These are phyloP conservation scores for Eretmocerus hayati DNA, from an alignment of 2,888 invertebrate genomes.

Conservation along the genomic window DNA sequence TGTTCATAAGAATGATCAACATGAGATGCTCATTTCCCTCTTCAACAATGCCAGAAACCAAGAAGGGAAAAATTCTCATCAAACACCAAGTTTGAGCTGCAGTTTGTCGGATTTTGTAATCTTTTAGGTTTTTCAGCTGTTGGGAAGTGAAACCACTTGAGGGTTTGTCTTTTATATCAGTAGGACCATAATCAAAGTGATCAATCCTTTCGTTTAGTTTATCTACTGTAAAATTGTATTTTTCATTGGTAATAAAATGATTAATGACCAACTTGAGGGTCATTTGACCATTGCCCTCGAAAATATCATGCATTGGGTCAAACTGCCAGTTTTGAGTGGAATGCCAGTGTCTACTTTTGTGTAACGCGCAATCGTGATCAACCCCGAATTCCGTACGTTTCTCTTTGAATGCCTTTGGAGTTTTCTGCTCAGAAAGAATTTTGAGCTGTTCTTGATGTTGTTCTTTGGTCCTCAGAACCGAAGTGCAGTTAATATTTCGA, in stretches of 20 bases:
- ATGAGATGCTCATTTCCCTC: constrained; percentile 15
- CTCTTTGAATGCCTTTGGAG: background rate
- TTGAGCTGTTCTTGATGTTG: background rate
- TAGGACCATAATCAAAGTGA: constrained; percentile 20
- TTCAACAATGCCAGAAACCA: constrained; percentile 16
- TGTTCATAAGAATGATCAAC: constrained; percentile 14
- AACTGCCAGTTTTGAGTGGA: too few relatives aligned
- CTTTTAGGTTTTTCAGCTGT: constrained; percentile 12
- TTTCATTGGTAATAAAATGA: constrained; percentile 1
- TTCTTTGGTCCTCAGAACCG: constrained; percentile 5
- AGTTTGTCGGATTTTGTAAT: constrained; percentile 15
- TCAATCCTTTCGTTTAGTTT: constrained; percentile 15
- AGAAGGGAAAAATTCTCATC: constrained; percentile 21
- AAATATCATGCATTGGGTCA: too few relatives aligned
- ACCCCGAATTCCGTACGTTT: constrained; percentile 8
- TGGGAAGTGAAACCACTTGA: constrained; percentile 18
- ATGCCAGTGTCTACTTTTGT: too few relatives aligned
- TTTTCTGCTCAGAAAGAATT: background rate
- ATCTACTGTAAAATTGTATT: constrained; percentile 8
- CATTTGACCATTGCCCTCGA: constrained; percentile 15
- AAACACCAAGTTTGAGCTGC: too few relatives aligned
- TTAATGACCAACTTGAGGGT: constrained; percentile 18
- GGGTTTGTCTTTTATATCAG: constrained; percentile 22
- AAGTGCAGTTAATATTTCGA: too few relatives aligned
- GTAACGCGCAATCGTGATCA: constrained; percentile 8